Base-by-base conservation (phyloP, 2,797 vertebrate species). In the Xyrichtys novacula region DNA sequence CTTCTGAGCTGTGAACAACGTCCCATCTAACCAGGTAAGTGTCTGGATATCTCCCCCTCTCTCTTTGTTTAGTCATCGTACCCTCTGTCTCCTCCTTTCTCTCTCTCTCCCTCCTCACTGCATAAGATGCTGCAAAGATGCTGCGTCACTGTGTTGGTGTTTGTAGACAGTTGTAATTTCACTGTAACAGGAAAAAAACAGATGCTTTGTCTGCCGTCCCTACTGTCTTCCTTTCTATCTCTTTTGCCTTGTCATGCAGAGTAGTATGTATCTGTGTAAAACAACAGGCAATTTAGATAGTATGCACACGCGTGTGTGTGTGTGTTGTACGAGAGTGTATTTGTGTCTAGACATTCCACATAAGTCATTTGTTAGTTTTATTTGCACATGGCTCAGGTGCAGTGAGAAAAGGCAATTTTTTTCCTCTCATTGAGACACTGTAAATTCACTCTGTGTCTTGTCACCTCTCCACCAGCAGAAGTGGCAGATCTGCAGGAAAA, bases 131-230 rank as follows among this genome's bases (percentile, higher is more conserved):
- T 86, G 83, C 71, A 91, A 87, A 88, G 76, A 83, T 88, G 90
- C 91, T 91, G 90, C 82, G 87, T 92, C 91, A 92, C 85, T 67
- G 57, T 88, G 77, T 68, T 3, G 4, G 12, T 68, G 85, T 70
- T 63, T 74, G 65, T 65, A 61, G 74, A 58, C 42, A 20, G 23
- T 65, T 46, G 63, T 62, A 50, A 72, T 74, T 62, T 83, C 22
- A 49, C 28, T 26, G 22, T 42, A 48, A 31, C n/a, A 31, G 31
- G 9, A 42, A 32, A 22, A 29, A 29, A 34, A 42, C 44, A 22
- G 23, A 64, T 47, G 26, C 28, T 2, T 50, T 43, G 38, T 47
- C 19, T 34, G 28, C 48, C 28, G 20, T 68, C 28, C 31, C 22
- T 6, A 25, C 19, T 65, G 48, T 65, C 38, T 65, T 10, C 64